Percentiles rank a stretch among this genome's conserved stretches.
phyloP scores from a whole-genome alignment of 2,797 vertebrate species.

The Pipistrellus kuhlii region DNA sequence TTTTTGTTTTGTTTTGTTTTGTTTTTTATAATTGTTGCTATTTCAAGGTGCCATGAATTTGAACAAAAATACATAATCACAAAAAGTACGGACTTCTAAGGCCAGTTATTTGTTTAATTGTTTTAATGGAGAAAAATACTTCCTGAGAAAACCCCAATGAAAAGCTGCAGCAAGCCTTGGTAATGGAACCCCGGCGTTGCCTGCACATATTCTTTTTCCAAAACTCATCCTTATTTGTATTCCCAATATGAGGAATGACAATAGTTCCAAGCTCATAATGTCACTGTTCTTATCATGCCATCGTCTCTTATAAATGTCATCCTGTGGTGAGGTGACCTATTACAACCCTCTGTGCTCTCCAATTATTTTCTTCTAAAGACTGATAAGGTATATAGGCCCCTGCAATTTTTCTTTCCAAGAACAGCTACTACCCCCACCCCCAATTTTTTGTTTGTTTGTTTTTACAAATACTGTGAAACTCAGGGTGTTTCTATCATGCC shows the following conservation, averaged over 20 bases:
- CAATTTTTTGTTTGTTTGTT: too few relatives aligned
- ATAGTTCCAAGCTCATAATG: constrained; percentile 31
- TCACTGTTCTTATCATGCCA: constrained; percentile 49
- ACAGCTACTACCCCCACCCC: background rate
- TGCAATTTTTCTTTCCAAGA: constrained; percentile 56
- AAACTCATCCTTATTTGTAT: constrained; percentile 39
- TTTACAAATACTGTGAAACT: constrained; percentile 42
- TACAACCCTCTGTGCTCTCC: constrained; percentile 16
- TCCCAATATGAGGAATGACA: constrained; percentile 43
- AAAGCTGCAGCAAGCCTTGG: constrained; percentile 49
- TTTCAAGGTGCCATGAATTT: background rate
- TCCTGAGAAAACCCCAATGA: constrained; percentile 37
- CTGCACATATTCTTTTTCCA: background rate
- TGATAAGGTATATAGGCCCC: constrained; percentile 45
- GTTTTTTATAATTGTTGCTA: background rate
- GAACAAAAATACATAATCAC: background rate
- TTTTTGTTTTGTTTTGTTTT: too few relatives aligned
- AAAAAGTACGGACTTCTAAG: background rate
- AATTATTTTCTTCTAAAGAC: constrained; percentile 69
- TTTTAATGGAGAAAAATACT: constrained; percentile 57
- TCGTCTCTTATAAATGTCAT: constrained; percentile 43
- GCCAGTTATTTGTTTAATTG: constrained; percentile 46
- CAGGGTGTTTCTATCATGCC: constrained; percentile 19
- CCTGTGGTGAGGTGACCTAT: constrained; percentile 48
- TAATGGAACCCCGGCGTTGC: background rate